Base-by-base conservation (phyloP, 2,797 vertebrate species). In the Coracias cyanogaster region DNA sequence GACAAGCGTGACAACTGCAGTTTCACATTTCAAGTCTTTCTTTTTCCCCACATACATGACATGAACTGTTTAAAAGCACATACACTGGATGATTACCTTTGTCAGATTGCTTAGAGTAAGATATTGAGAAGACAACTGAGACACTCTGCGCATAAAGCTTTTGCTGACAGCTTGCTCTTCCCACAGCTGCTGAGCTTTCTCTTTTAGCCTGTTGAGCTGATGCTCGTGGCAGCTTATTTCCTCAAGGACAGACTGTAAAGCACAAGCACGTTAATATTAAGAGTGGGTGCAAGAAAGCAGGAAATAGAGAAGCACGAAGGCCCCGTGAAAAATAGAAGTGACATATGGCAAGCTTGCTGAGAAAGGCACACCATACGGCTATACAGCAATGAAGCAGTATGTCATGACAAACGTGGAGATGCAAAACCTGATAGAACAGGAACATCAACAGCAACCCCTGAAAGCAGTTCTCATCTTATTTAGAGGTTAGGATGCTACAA, bases 101-200 rank as follows among this genome's bases (percentile, higher is more conserved):
- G 99, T 99, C 96, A 99, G 96, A 98, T 99, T 99, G 99, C 98
- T 99, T 98, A 99, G 98, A 80, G 99, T 98, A 96, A 99, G 98
- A 97, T 99, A 99, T 81, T 99, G 99, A 82, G 99, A 99, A 84
- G 99, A 99, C 92, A 99, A 98, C 98, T 99, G 99, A 95, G 99
- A 99, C 82, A 99, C 99, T 95, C 99, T 99, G 98, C 99, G 99
- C 97, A 99, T 98, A 98, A 99, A 99, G 97, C 99, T 99, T 98
- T 99, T 99, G 97, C 99, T 99, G 93, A 99, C 99, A 91, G 99
- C 99, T 98, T 99, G 99, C 95, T 99, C 99, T 98, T 99, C 99
- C 98, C 99, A 99, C 89, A 99, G 99, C 98, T 98, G 98, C 96
- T 99, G 99, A 98, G 99, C 99, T 97, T 99, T 99, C 95, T 99